Percentiles rank a stretch among this genome's conserved stretches.
phyloP scores from a whole-genome alignment of 2,888 invertebrate species.

The Minunthozetes semirufus region DNA sequence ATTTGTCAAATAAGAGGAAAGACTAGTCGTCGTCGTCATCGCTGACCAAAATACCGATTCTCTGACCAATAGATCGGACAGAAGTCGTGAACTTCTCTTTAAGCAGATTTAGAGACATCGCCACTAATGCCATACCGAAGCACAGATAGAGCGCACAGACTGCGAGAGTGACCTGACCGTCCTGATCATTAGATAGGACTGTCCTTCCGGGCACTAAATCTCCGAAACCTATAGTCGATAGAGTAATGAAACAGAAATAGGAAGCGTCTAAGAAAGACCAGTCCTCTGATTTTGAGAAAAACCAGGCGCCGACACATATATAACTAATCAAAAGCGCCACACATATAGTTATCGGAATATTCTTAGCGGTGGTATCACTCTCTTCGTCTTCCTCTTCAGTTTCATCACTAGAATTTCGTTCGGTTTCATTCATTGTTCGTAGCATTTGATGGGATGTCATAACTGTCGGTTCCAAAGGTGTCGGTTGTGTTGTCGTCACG shows the following conservation, averaged over 20 bases:
- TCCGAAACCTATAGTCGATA: constrained; percentile 87
- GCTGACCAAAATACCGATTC: constrained; percentile 61
- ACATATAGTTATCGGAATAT: constrained; percentile 61
- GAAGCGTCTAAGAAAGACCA: constrained; percentile 82
- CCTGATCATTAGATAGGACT: constrained; percentile 48
- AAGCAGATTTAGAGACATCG: constrained; percentile 94
- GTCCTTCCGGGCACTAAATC: constrained; percentile 82
- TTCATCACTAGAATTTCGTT: constrained; percentile 10
- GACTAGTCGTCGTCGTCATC: constrained; percentile 34
- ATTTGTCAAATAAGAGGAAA: background rate
- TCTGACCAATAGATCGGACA: constrained; percentile 75
- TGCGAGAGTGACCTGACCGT: constrained; percentile 62
- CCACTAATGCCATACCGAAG: constrained; percentile 85
- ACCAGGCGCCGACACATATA: constrained; percentile 77
- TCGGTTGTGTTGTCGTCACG: background rate
- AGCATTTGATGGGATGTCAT: background rate
- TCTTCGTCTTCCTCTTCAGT: constrained; percentile 22
- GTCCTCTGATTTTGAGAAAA: constrained; percentile 75
- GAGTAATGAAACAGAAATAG: constrained; percentile 87
- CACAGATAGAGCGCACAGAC: constrained; percentile 84
- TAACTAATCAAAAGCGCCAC: constrained; percentile 80
- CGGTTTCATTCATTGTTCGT: background rate
- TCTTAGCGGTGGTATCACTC: constrained; percentile 33
- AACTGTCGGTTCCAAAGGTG: background rate
- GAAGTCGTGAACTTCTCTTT: constrained; percentile 87